Evolutionary conservation across 2,113 vertebrate species (phyloP).

Genomic region (Takifugu bimaculatus): DNA sequence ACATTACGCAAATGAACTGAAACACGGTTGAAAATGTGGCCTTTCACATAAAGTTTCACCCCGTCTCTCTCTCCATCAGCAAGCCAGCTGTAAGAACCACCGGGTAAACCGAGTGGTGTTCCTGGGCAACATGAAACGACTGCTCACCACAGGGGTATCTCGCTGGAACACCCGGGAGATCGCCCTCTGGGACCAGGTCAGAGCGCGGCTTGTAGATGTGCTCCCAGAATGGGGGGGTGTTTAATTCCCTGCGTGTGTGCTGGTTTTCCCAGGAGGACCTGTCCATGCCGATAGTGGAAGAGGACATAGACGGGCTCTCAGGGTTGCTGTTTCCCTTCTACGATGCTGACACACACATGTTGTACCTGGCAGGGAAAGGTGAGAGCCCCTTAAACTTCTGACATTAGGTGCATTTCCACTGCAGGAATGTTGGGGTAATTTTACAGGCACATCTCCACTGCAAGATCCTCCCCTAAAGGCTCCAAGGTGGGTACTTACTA

Average conservation of each 20-base stretch:
- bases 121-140: slow-evolving; percentile 88
- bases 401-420: no score
- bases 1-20: no score
- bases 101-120: slow-evolving; percentile 92
- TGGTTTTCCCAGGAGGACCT: slow-evolving; percentile 79
- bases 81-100: slow-evolving; percentile 92
- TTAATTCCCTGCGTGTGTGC: background rate
- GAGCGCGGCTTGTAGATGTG: slow-evolving; percentile 27
- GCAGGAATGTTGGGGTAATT: no score
- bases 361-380: slow-evolving; percentile 98
- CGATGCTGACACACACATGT: slow-evolving; percentile 93
- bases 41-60: background rate
- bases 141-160: slow-evolving; percentile 91
- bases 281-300: slow-evolving; percentile 88
- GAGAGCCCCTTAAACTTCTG: background rate
- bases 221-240: slow-evolving; percentile 3
- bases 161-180: slow-evolving; percentile 97
- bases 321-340: slow-evolving; percentile 95
- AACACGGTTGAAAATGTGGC: no score
- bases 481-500: no score
- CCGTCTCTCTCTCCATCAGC: slow-evolving; percentile 66
- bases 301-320: slow-evolving; percentile 93
- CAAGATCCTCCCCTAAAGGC: no score
- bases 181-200: slow-evolving; percentile 96
- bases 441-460: no score